Conservation (phyloP, 2,888 invertebrate species). For the Anoplius nigerrimus region DNA sequence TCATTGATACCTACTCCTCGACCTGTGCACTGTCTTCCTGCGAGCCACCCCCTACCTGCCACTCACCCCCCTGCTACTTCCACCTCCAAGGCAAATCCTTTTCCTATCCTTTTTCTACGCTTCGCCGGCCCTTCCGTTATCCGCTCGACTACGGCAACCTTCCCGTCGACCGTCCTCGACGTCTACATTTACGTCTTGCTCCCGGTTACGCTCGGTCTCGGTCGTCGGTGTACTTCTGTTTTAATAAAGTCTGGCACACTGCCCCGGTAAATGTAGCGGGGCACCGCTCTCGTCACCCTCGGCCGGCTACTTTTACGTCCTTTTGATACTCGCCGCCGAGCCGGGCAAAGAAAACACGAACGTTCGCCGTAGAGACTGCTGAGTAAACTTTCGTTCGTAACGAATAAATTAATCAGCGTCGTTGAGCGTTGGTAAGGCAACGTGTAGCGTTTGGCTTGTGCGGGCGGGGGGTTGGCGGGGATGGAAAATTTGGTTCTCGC, state of each 20-base stretch:
- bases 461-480: no score
- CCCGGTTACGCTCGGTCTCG: no score
- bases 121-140: neutral
- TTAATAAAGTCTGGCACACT: conserved; percentile 72
- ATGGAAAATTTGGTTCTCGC: no score
- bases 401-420: no score
- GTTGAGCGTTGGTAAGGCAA: no score
- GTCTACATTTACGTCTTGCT: no score
- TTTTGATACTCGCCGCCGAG: conserved; percentile 3
- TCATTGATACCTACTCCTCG: conserved; percentile 50
- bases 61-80: conserved; percentile 12
- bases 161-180: neutral
- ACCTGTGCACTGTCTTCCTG: conserved; percentile 34
- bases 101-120: conserved; percentile 6
- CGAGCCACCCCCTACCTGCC: conserved; percentile 15
- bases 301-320: conserved; percentile 8
- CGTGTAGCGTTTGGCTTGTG: no score
- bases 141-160: conserved; percentile 8
- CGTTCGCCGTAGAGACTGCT: neutral
- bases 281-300: conserved; percentile 47
- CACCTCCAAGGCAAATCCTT: conserved; percentile 11
- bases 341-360: neutral
- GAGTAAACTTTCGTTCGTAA: no score
- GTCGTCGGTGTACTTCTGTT: conserved; percentile 54
- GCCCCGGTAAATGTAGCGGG: conserved; percentile 67